Conservation (phyloP, 2,113 vertebrate genomes). For the Thalassarche chlororhynchos region DNA sequence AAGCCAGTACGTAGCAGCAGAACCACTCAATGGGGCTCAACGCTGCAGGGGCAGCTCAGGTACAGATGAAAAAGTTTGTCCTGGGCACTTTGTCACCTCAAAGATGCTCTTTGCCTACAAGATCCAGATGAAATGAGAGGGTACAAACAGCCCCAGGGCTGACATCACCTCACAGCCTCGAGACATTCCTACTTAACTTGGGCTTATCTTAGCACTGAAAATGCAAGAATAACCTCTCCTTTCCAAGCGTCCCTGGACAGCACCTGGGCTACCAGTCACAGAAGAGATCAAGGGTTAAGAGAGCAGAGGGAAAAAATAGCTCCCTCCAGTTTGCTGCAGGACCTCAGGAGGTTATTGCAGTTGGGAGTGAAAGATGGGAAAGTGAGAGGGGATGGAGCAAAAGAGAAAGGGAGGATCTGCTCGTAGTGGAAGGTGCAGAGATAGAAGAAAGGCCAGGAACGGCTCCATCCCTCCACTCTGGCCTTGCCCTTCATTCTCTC, state of each 20-base stretch:
- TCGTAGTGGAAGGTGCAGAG: not conserved
- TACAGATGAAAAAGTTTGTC: not conserved
- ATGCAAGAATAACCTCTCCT: not conserved
- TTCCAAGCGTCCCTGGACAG: not conserved
- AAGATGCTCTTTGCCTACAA: not conserved
- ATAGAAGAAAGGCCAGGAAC: not conserved
- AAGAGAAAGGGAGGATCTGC: not conserved
- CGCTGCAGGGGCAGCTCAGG: not conserved
- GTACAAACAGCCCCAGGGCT: not conserved
- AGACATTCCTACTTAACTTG: not conserved
- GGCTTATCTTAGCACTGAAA: not conserved
- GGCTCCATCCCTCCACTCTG: not conserved
- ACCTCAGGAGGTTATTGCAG: not conserved
- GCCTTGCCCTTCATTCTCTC: not conserved
- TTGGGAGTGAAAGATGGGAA: not conserved
- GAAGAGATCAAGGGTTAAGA: not conserved
- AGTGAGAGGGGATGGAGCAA: not conserved
- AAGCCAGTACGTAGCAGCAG: not conserved
- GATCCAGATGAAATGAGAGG: not conserved
- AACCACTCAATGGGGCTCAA: not conserved
- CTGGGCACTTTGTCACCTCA: not conserved
- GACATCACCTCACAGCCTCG: not conserved
- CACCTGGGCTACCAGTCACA: conserved; percentile 4
- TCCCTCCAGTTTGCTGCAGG: not conserved
- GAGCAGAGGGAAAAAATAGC: not conserved